A percentile compares a stretch with the other conserved stretches of the same genome.
phyloP scores from a whole-genome alignment of 2,113 vertebrate genomes.

The Ailuropoda melanoleuca region DNA sequence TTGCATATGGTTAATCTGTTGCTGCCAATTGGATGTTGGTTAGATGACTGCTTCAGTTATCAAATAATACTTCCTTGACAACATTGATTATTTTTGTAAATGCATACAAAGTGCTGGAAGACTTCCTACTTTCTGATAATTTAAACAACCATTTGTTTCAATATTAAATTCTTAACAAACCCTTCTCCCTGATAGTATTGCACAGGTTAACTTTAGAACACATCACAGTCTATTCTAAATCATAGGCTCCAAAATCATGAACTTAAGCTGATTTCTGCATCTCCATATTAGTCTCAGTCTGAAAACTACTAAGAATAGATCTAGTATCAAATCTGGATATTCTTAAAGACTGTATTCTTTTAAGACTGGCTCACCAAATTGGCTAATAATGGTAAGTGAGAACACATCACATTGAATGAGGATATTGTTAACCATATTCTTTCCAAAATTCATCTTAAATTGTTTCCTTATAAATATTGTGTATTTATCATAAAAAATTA shows the following conservation, averaged over 20 bases:
- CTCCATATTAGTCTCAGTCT: not conserved
- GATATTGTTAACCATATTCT: not conserved
- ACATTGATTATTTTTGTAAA: not conserved
- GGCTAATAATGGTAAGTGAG: not conserved
- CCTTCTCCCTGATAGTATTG: not conserved
- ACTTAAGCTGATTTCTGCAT: not conserved
- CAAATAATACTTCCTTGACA: not conserved
- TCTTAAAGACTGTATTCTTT: not conserved
- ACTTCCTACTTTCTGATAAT: not conserved
- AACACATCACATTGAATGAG: not conserved
- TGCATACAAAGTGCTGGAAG: not conserved
- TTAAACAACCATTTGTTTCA: not conserved
- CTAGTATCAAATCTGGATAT: not conserved
- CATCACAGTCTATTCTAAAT: not conserved
- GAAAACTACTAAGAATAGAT: conserved; percentile 14
- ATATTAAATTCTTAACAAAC: not conserved
- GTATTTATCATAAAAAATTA: conserved; percentile 22
- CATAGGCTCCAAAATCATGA: not conserved
- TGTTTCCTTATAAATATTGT: conserved; percentile 1
- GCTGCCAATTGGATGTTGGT: not conserved
- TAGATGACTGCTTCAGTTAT: not conserved
- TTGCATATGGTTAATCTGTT: not conserved
- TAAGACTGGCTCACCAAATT: not conserved
- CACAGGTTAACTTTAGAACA: conserved; percentile 5
- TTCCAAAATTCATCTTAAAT: not conserved